Evolutionary conservation across 2,113 vertebrate genomes (phyloP), one percentile per base, ranked within the genome.

Genomic region (Cololabis saira): DNA sequence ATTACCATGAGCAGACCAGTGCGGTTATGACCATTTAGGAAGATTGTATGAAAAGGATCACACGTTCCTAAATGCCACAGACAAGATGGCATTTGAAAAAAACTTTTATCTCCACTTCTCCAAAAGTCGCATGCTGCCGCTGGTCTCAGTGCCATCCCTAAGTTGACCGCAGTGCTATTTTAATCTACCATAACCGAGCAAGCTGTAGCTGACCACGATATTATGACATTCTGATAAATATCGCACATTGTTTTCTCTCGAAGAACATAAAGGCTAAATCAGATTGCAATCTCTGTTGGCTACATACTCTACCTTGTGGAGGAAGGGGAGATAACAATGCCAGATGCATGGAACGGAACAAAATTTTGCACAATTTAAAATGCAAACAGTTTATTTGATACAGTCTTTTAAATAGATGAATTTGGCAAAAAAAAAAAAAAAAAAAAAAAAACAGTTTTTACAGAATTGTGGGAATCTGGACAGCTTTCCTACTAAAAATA

Each of bases 31-130:
- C 79, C 78, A 87, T 89, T 88, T 75, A 80, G 60, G 76, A 53
- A 76, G 85, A 90, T 88, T 85, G 61, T 54, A 80, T 88, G 76
- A 84, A 88, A 85, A 76, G 61, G 62, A 90, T 80, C 78, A 76
- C 76, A 70, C 18, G 7, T 58, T 66, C 58, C 80, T 83, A 93
- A 93, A 93, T 93, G 91, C 86, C 92, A 92, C 88, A 87, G 89
- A 83, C 84, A 66, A 74, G 86, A 24, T 93, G 91, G 87, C 90
- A 92, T 93, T 93, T 93, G 71, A 71, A 78, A 68, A 58, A 80
- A 88, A 88, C 48, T 91, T 92, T 92, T 92, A 92, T 92, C 91
- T 91, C 69, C 42, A 64, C 70, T 58, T 21, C 60, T 69, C 76
- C 71, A 87, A 89, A 88, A 85, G 90, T 81, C 82, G 64, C 57